Base-by-base conservation (phyloP, 2,888 invertebrate genomes). In the Mythimna pallens region DNA sequence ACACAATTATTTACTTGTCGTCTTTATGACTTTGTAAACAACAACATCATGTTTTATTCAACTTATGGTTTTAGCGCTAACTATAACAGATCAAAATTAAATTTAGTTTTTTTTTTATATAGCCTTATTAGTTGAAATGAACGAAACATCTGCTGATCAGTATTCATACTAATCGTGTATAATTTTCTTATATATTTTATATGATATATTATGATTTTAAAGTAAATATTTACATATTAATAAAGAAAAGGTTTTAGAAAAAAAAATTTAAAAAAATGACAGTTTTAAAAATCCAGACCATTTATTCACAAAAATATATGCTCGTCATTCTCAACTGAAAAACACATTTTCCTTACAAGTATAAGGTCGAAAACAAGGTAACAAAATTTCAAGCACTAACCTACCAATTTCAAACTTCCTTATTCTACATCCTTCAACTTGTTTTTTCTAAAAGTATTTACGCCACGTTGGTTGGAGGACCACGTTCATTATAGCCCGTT, bases 401-500 rank as follows among this genome's bases (percentile, higher is more conserved):
- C 47, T 30, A 57, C 69, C 62, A 52, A 81, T 70, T 68, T 25
- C 17, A 70, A 74, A 50, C 68, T 64, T 55, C 54, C 3, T 67
- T 62, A 61, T 67, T 50, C 36, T 61, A 67, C 71, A 72, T 62
- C 66, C 61, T 54, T 63, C 50, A 81, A 72, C 57, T 76, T 74
- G 57, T 80, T 83, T 85, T 36, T 81, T 79, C 69, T 2, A 67
- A 63, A 74, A 77, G 78, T 67, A 72, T 86, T 89, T 87, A 77
- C 86, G 78, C 73, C 73, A 66, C 77, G 71, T 65, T 78, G 76
- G 83, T 81, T 84, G 81, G 77, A 85, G 83, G 86, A 85, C 84
- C 84, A 83, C 91, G 84, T 91, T 93, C 92, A 94, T 94, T 93
- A 93, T 88, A 86, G 84, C 67, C 82, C 85, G 90, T 75, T 90